These are phyloP conservation scores for Tragelaphus scriptus DNA, from an alignment of 2,113 vertebrate species.

Conservation along the genomic window DNA sequence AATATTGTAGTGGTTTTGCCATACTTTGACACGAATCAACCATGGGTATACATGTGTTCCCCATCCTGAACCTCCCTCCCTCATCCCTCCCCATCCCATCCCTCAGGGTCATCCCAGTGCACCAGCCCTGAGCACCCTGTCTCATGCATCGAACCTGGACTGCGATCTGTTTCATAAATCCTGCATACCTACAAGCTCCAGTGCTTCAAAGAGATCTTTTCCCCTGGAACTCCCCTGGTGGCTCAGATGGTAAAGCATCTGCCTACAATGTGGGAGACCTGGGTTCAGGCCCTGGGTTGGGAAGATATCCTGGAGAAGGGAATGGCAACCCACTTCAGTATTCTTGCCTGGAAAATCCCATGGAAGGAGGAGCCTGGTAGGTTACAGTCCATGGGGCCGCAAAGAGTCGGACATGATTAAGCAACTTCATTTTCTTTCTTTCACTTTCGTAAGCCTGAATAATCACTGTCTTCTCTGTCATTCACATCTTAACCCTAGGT, in stretches of 20 bases:
- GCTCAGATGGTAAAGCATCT: too few relatives aligned
- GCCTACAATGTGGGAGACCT: too few relatives aligned
- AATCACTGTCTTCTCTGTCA: neutral
- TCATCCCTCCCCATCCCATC: neutral
- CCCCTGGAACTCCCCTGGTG: neutral
- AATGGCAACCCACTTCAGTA: too few relatives aligned
- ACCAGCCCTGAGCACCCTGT: neutral
- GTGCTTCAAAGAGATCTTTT: constrained; percentile 10
- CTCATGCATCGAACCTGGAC: neutral
- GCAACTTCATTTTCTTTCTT: too few relatives aligned
- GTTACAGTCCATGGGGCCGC: too few relatives aligned
- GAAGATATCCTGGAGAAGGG: too few relatives aligned
- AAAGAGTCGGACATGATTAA: too few relatives aligned
- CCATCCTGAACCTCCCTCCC: neutral
- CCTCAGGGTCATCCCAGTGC: neutral
- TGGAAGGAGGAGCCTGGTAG: too few relatives aligned
- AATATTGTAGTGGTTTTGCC: neutral
- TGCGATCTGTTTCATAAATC: neutral
- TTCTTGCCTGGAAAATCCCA: too few relatives aligned
- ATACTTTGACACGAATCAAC: too few relatives aligned
- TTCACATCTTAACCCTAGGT: neutral
- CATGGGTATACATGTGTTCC: neutral
- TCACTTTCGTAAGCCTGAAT: neutral
- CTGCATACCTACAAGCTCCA: neutral
- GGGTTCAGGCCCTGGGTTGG: too few relatives aligned